Base-by-base conservation (phyloP, 2,113 vertebrate species). In the Egretta garzetta region DNA sequence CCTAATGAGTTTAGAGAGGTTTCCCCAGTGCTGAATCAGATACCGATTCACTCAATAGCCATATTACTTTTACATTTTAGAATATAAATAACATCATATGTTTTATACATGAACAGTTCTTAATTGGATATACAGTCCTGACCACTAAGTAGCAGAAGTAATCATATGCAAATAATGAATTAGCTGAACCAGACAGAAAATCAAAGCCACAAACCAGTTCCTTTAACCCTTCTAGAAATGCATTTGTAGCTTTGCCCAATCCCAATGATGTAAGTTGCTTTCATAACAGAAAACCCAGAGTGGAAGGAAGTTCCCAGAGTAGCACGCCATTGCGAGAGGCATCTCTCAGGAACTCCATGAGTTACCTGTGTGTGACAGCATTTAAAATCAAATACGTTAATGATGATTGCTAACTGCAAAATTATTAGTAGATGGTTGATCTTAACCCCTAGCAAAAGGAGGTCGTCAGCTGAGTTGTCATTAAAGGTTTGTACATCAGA, bases 311-410 rank as follows among this genome's bases (percentile, higher is more conserved):
- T 76, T 80, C 53, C 56, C 43, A 41, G 75, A 75, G 33, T 14
- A 41, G 27, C 22, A 52, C 33, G 49, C 18, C 10, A 1, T 0
- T 33, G n/a, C 0, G 0, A 82, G 53, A 66, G 85, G 45, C 18
- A 17, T 88, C 11, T 80, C 53, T 93, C 27, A 15, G 70, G 81
- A 90, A 11, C 39, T n/a, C 37, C 3, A 0, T 58, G 64, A 20
- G 37, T 64, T 67, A 41, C 24, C 37, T 5, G 0, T 35, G 9
- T 32, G 21, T 37, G 50, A 22, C 28, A 47, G 37, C 64, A 30
- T 30, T 70, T 73, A 62, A 53, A 33, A 58, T 50, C 22, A 14
- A 32, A 32, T 58, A 9, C 4, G 24, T 75, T 50, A 58, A 32
- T n/a, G 14, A 16, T 76, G 37, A 7, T 30, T 30, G 15, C 33